Evolutionary conservation across 2,888 invertebrate species (phyloP).

Genomic region (Mythimna vitellina): DNA sequence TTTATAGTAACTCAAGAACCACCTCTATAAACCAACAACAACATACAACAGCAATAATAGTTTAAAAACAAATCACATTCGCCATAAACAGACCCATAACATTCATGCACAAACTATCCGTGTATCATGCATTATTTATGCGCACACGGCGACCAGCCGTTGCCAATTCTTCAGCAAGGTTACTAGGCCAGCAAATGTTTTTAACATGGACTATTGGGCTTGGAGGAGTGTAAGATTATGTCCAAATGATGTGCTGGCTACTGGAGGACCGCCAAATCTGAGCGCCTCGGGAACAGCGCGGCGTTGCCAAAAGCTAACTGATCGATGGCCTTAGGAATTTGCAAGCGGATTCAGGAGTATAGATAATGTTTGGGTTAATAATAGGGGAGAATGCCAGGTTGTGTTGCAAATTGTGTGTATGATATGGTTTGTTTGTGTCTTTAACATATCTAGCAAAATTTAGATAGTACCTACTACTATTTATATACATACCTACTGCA

Average conservation of each 20-base stretch:
- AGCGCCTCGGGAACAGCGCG: conserved; percentile 71
- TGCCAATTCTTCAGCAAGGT: conserved; percentile 61
- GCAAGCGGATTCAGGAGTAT: conserved; percentile 66
- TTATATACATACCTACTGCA: too few relatives aligned
- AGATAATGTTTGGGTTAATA: conserved; percentile 55
- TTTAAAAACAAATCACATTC: conserved; percentile 48
- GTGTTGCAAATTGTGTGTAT: conserved; percentile 8
- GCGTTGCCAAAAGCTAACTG: conserved; percentile 77
- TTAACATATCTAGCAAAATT: too few relatives aligned
- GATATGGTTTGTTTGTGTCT: conserved; percentile 1
- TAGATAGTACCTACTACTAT: not conserved
- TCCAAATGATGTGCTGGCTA: conserved; percentile 73
- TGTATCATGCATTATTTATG: conserved; percentile 57
- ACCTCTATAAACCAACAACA: not conserved
- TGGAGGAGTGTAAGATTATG: conserved; percentile 73
- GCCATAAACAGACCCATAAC: conserved; percentile 44
- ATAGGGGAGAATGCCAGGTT: conserved; percentile 33
- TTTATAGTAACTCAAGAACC: not conserved
- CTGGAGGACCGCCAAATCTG: conserved; percentile 75
- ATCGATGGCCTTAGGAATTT: conserved; percentile 78
- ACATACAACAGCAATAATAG: conserved; percentile 33
- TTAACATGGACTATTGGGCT: conserved; percentile 71
- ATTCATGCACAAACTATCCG: conserved; percentile 33
- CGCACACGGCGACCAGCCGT: conserved; percentile 26
- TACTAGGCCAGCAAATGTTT: conserved; percentile 68